Evolutionary conservation across 2,888 invertebrate genomes (phyloP), one percentile per base, ranked within the genome.

Genomic region (Dendrolimus houi): DNA sequence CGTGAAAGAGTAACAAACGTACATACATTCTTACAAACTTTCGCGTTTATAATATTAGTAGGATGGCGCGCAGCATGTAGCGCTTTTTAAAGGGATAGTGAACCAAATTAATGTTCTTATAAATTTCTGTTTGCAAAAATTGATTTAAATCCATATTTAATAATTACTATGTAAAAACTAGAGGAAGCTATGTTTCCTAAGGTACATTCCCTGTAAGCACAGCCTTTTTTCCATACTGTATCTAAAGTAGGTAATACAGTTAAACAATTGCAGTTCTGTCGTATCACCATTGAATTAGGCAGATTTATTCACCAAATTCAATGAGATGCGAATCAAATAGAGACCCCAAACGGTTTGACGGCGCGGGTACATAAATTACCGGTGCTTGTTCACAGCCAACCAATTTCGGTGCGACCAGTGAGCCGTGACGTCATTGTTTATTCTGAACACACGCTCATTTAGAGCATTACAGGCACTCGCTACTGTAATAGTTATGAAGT

Each of bases 351-450:
- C 8, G 52, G 52, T 56, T 56, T 52, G 52, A 40, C 52, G 29
- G 29, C 29, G 29, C 6, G 29, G 53, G 53, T 10, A 53, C 53
- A 56, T 56, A 53, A 56, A 56, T 56, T 53, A 56, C 53, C 52
- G 53, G 53, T 41, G 41, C 41, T 56, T 56, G 56, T 56, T 56
- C 56, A 41, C 56, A 53, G 56, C 41, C 40, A 40, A 52, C 52
- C 52, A 56, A 56, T 56, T 56, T 56, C 53, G 56, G 56, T 41
- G 65, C 60, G 64, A 55, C 64, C 67, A 68, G 58, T 60, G 67
- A 65, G 59, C 60, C 66, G 63, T 68, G 64, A 63, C 58, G 64
- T 60, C 64, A 74, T 74, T 74, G 74, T 65, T 67, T 68, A 73
- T 73, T 72, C 67, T 53, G 57, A 61, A 64, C 64, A 68, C 61